A percentile compares a stretch with the other conserved stretches of the same genome.
Evolutionary conservation across 2,888 invertebrate genomes (phyloP).

Genomic region (Busseola fusca): DNA sequence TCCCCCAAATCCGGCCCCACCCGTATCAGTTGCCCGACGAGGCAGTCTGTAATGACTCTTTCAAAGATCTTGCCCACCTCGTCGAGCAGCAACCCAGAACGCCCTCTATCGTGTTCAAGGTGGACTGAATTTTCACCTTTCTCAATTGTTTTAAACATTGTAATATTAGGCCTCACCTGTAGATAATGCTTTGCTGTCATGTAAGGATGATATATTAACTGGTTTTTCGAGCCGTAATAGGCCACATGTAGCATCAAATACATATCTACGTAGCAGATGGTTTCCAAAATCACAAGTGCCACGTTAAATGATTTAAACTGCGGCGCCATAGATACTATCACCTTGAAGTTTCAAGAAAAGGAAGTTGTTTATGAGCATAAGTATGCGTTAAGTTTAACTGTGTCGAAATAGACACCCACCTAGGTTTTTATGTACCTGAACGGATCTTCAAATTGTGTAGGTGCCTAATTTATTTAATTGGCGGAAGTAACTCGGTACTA

Average conservation of each 20-base stretch:
- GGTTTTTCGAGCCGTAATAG: constrained; percentile 84
- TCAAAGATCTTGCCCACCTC: no score
- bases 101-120: not conserved
- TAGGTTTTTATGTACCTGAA: constrained; percentile 1
- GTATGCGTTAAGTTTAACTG: constrained; percentile 14
- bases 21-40: no score
- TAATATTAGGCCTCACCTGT: constrained; percentile 66
- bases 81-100: not conserved
- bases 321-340: constrained; percentile 81
- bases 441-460: constrained; percentile 40
- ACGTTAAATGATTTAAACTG: constrained; percentile 73
- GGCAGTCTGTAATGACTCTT: no score
- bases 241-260: constrained; percentile 87
- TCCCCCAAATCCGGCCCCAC: no score
- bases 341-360: constrained; percentile 68
- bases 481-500: constrained; percentile 25
- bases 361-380: constrained; percentile 18
- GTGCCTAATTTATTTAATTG: constrained; percentile 37
- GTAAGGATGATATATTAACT: constrained; percentile 87
- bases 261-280: constrained; percentile 83
- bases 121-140: not conserved
- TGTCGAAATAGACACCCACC: constrained; percentile 44
- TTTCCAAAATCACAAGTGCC: constrained; percentile 77
- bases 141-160: not conserved
- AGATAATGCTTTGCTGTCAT: constrained; percentile 86